These are phyloP conservation scores for Stomatorhinus walkeri DNA, from an alignment of 2,797 vertebrate genomes.

Conservation along the genomic window DNA sequence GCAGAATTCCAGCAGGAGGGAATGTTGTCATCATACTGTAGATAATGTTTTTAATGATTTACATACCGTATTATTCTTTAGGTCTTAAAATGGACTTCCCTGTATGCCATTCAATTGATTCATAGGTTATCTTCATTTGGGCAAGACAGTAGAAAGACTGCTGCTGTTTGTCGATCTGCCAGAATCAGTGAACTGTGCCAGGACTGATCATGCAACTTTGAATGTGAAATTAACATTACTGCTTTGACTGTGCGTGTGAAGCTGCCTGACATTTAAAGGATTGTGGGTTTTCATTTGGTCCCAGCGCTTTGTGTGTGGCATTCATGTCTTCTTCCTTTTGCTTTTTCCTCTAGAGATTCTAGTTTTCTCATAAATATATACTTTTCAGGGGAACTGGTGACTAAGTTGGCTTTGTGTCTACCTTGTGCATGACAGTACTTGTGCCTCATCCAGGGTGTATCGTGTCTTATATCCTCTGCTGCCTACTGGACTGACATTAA, in stretches of 20 bases:
- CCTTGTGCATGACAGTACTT: background rate
- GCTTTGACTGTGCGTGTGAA: background rate
- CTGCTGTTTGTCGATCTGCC: background rate
- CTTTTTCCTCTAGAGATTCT: background rate
- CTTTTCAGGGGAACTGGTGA: background rate
- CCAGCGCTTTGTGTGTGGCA: background rate
- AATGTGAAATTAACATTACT: background rate
- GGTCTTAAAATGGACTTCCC: background rate
- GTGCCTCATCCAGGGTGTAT: background rate
- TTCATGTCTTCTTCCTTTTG: background rate
- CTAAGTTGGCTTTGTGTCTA: background rate
- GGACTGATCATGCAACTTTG: background rate
- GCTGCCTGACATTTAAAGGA: background rate
- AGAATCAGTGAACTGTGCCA: background rate
- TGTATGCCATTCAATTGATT: background rate
- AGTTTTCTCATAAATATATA: background rate
- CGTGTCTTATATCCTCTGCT: background rate
- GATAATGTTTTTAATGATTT: background rate
- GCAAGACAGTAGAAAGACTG: background rate
- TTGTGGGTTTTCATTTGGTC: background rate
- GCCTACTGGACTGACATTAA: background rate
- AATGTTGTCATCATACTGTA: background rate
- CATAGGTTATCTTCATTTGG: background rate
- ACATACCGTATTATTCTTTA: background rate
- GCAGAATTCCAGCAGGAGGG: background rate